Evolutionary conservation across 2,797 vertebrate species (phyloP).

Genomic region (Falco biarmicus): DNA sequence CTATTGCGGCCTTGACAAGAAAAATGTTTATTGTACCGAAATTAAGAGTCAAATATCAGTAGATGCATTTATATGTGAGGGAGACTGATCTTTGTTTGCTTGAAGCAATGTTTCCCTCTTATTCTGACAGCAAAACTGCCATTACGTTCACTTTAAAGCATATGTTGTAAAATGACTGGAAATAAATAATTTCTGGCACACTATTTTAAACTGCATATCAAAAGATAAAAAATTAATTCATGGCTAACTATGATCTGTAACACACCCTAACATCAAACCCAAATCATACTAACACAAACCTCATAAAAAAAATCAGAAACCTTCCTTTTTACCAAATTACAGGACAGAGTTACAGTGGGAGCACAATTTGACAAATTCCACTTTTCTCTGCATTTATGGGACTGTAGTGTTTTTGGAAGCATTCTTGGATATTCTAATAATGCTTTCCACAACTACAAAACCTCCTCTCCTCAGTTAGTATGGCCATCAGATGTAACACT

Average conservation of each 20-base stretch:
- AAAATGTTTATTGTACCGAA: background rate
- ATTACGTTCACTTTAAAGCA: background rate
- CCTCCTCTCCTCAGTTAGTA: background rate
- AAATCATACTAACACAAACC: background rate
- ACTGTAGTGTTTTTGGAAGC: background rate
- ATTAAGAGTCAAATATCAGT: constrained; percentile 10
- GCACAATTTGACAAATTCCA: background rate
- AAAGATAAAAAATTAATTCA: background rate
- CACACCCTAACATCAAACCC: background rate
- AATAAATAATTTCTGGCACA: background rate
- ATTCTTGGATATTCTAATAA: background rate
- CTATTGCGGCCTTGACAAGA: background rate
- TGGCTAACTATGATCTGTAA: background rate
- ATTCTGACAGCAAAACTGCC: background rate
- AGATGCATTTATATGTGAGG: background rate
- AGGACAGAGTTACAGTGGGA: background rate
- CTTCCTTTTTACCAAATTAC: background rate
- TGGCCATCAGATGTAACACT: background rate
- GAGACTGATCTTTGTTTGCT: background rate
- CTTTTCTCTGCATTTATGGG: background rate
- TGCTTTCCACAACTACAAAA: background rate
- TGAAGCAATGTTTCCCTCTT: background rate
- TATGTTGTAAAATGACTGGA: background rate
- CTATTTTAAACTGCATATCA: background rate
- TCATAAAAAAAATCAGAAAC: background rate